Conservation (phyloP, 2,113 vertebrate species). For the Parus major region DNA sequence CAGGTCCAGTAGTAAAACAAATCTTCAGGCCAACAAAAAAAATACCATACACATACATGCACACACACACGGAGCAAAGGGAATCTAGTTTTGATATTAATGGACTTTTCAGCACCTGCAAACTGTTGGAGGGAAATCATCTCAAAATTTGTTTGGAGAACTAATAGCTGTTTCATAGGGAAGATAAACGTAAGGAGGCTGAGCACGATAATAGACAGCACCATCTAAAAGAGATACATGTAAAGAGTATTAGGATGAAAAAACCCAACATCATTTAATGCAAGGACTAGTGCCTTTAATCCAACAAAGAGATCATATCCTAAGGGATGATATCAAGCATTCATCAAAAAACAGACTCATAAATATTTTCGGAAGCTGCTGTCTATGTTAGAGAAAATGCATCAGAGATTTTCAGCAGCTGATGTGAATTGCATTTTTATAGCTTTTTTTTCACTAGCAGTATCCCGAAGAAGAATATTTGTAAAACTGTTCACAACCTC, state of each 20-base stretch:
- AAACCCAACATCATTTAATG: slow-evolving; percentile 19
- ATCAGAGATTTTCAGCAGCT: slow-evolving; percentile 32
- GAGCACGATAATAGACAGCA: neutral
- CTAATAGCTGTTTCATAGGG: slow-evolving; percentile 6
- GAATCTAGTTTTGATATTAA: slow-evolving; percentile 34
- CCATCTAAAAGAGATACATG: slow-evolving; percentile 32
- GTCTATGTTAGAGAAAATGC: slow-evolving; percentile 26
- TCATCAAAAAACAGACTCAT: slow-evolving; percentile 41
- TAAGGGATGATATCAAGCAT: slow-evolving; percentile 57
- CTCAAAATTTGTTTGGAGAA: slow-evolving; percentile 29
- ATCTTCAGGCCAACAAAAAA: slow-evolving; percentile 41
- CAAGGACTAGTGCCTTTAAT: slow-evolving; percentile 42
- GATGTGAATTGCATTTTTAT: slow-evolving; percentile 27
- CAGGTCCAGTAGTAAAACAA: neutral
- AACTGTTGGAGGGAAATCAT: slow-evolving; percentile 36
- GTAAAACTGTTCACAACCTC: neutral
- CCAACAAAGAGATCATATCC: slow-evolving; percentile 64
- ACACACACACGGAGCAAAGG: neutral
- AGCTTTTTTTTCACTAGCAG: neutral
- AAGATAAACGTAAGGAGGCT: slow-evolving; percentile 44
- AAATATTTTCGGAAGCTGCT: slow-evolving; percentile 55
- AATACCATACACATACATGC: neutral
- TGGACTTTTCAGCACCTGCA: slow-evolving; percentile 49
- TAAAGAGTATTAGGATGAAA: slow-evolving; percentile 39
- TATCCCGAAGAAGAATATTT: neutral